phyloP scores from a whole-genome alignment of 1,140 invertebrate species.

The Olivierus martensii region DNA sequence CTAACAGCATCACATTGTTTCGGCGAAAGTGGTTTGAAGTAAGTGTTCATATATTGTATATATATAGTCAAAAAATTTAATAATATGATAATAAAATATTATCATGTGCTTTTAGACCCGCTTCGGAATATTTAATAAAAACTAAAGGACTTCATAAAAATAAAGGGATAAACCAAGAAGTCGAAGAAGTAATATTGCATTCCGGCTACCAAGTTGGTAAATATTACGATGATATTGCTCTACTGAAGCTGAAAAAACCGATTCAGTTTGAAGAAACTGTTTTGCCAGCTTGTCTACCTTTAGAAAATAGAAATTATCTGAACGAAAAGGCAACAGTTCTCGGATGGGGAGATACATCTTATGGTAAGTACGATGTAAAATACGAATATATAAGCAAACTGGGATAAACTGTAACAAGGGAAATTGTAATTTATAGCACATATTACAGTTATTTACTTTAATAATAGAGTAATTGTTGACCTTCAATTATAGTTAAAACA shows the following conservation, averaged over 20 bases:
- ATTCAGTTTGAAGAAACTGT: not conserved
- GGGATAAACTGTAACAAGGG: too few species aligned
- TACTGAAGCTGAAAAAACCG: not conserved
- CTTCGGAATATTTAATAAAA: slow-evolving; percentile 4
- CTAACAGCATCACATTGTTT: slow-evolving; percentile 31
- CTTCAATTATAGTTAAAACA: too few species aligned
- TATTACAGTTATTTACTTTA: too few species aligned
- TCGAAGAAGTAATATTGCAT: slow-evolving; percentile 11
- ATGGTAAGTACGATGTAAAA: slow-evolving; percentile 3
- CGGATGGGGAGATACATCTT: slow-evolving; percentile 17
- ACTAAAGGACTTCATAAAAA: not conserved
- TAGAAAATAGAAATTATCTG: not conserved
- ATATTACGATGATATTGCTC: slow-evolving; percentile 17
- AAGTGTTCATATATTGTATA: not conserved
- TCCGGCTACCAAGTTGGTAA: slow-evolving; percentile 7
- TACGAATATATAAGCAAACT: too few species aligned
- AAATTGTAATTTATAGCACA: too few species aligned
- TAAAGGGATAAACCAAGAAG: not conserved
- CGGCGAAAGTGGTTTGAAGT: slow-evolving; percentile 2
- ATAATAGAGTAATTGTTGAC: too few species aligned
- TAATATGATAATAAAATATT: too few species aligned
- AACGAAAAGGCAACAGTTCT: slow-evolving; percentile 11
- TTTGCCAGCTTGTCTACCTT: slow-evolving; percentile 12
- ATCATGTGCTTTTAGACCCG: not conserved
- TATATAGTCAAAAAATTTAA: too few species aligned